phyloP scores from a whole-genome alignment of 2,888 invertebrate species.

The Polydrusus tereticollis region DNA sequence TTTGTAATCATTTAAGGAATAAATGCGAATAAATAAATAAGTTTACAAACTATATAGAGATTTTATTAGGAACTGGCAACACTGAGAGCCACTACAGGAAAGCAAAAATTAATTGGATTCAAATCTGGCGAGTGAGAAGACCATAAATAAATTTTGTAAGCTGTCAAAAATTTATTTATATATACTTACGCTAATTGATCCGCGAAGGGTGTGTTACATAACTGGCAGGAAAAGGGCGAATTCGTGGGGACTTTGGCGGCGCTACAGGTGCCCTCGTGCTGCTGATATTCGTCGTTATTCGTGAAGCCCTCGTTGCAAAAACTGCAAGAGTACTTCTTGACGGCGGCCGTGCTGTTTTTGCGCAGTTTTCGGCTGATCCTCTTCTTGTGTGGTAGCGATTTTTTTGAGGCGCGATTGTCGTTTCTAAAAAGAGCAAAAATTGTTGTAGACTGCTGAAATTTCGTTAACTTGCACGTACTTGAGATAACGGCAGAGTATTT shows the following conservation, averaged over 20 bases:
- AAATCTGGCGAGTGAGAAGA: too few species aligned
- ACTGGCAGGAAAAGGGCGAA: slow-evolving; percentile 77
- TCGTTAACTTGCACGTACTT: too few species aligned
- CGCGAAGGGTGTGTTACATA: slow-evolving; percentile 82
- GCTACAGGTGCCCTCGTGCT: slow-evolving; percentile 69
- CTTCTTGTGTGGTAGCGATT: slow-evolving; percentile 88
- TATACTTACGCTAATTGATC: slow-evolving; percentile 74
- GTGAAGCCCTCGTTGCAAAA: slow-evolving; percentile 68
- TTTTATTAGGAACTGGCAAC: too few species aligned
- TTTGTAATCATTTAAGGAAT: too few species aligned
- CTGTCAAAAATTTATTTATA: neutral
- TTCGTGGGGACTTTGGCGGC: slow-evolving; percentile 64
- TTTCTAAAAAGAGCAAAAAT: slow-evolving; percentile 55
- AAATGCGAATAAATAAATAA: too few species aligned
- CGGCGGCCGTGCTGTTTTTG: slow-evolving; percentile 65
- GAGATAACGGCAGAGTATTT: too few species aligned
- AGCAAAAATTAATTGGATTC: too few species aligned
- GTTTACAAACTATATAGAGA: too few species aligned
- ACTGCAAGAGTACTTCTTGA: slow-evolving; percentile 66
- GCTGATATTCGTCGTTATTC: slow-evolving; percentile 65
- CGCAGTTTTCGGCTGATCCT: slow-evolving; percentile 84
- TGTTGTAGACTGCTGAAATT: too few species aligned
- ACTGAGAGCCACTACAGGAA: too few species aligned
- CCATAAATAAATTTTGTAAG: too few species aligned
- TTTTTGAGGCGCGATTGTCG: slow-evolving; percentile 68